These are phyloP conservation scores for Aricia agestis DNA, from an alignment of 1,140 invertebrate species.

Conservation along the genomic window DNA sequence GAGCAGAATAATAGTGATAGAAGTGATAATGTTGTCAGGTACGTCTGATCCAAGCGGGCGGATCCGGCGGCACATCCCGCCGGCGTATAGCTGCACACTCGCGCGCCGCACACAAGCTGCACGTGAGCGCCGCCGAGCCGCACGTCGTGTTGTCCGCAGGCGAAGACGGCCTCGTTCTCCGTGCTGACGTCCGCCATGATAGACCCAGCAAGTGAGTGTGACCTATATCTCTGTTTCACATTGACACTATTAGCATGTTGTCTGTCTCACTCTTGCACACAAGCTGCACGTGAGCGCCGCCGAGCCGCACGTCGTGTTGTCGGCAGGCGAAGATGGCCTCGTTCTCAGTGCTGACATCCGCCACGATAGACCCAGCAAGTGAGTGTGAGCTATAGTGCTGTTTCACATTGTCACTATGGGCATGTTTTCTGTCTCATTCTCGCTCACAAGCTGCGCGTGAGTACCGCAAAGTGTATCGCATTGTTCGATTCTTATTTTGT, in stretches of 20 bases:
- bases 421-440: background rate
- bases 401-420: too few species aligned
- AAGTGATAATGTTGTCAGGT: conserved; percentile 44
- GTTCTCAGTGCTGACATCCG: conserved; percentile 90
- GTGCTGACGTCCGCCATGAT: conserved; percentile 87
- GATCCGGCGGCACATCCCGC: conserved; percentile 49
- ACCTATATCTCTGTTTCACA: too few species aligned
- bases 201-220: conserved; percentile 39
- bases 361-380: conserved; percentile 64
- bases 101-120: conserved; percentile 87
- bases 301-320: conserved; percentile 87
- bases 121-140: conserved; percentile 83
- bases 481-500: too few species aligned
- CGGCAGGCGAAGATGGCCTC: conserved; percentile 91
- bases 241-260: background rate
- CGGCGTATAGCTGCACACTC: conserved; percentile 82
- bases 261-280: too few species aligned
- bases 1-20: too few species aligned
- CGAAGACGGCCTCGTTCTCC: conserved; percentile 89
- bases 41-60: conserved; percentile 67
- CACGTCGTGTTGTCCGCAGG: conserved; percentile 90
- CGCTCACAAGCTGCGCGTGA: too few species aligned
- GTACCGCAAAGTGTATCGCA: conserved; percentile 82
- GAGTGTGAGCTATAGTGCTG: background rate
- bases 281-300: conserved; percentile 47